A percentile compares a stretch with the other conserved stretches of the same genome.
Evolutionary conservation across 1,140 invertebrate species (phyloP).

Genomic region (Sarcophaga peregrina): DNA sequence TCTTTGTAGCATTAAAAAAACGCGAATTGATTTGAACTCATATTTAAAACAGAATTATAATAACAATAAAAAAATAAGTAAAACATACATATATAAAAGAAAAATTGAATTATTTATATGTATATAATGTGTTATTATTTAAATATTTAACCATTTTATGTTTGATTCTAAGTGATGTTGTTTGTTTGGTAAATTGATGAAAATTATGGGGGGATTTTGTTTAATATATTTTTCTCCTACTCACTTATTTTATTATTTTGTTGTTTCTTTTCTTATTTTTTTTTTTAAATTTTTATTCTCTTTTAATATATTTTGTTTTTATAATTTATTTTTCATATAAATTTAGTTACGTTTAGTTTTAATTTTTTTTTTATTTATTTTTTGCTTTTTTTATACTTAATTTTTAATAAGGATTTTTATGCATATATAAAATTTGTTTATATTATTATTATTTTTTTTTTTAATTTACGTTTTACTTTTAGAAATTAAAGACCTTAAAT

Average conservation of each 20-base stretch:
- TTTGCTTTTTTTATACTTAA: slow-evolving; percentile 13
- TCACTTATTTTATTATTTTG: not conserved
- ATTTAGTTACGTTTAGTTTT: slow-evolving; percentile 31
- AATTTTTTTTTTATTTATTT: slow-evolving; percentile 16
- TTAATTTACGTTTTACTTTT: slow-evolving; percentile 32
- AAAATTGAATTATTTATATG: not conserved
- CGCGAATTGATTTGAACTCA: not conserved
- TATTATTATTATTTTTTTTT: slow-evolving; percentile 20
- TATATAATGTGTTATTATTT: not conserved
- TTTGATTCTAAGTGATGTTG: slow-evolving; percentile 12
- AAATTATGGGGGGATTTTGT: slow-evolving; percentile 6
- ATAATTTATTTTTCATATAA: not conserved
- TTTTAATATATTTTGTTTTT: slow-evolving; percentile 5
- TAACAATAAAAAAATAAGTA: not conserved
- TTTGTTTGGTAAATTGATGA: not conserved
- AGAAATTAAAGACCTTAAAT: slow-evolving; percentile 41
- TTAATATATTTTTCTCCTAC: slow-evolving; percentile 33
- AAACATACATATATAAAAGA: not conserved
- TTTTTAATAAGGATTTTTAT: slow-evolving; percentile 39
- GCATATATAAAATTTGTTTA: slow-evolving; percentile 42
- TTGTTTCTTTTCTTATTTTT: slow-evolving; percentile 21
- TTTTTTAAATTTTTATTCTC: too few relatives aligned
- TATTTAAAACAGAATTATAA: not conserved
- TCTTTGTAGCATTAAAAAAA: slow-evolving; percentile 11
- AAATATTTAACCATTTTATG: slow-evolving; percentile 15